Base-by-base conservation (phyloP, 2,888 invertebrate genomes). In the Pachydiplax longipennis region DNA sequence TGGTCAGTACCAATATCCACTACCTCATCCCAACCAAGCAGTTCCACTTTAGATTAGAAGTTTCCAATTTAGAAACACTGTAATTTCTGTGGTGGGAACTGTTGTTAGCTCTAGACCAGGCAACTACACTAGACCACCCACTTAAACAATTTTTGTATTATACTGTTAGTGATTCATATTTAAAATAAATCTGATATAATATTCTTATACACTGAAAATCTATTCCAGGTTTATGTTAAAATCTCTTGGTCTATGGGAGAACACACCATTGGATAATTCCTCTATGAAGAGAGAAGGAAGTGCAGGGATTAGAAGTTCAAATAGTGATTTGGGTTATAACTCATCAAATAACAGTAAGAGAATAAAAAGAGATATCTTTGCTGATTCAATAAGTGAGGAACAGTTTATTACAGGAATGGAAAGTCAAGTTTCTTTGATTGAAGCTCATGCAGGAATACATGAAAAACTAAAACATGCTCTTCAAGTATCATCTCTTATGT, bases 201-300 rank as follows among this genome's bases (percentile, higher is more conserved):
- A 13, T 31, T 25, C 37, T 37, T 35, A 18, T 44, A 12, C 10
- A 8, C 15, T 35, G n/a, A 0, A 53, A 15, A 2, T 61, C 58
- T 15, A 83, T 92, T 93, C 65, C 92, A 97, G 98, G 93, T 98
- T 98, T 93, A 97, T 99, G 96, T 94, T 99, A 40, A 99, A 99
- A 94, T 98, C 98, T 0, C 95, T 99, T 93, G 99, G 99, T 0
- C 95, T 99, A 90, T 99, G 99, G 98, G 65, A 82, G 37, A 83
- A 58, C 25, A 83, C 83, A 4, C n/a, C 31, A 22, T 15, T 18
- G 35, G 35, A 83, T 83, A 58, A 83, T 18, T 13, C 53, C 15
- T 65, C 22, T 65, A 5, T 4, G n/a, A 13, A 65, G 25, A 25
- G 13, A n/a, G 58, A 58, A 22, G 61, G 58, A 35, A 35, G 83